Evolutionary conservation across 2,888 invertebrate genomes (phyloP).

Genomic region (Scaptomyza cyrtandrae): DNA sequence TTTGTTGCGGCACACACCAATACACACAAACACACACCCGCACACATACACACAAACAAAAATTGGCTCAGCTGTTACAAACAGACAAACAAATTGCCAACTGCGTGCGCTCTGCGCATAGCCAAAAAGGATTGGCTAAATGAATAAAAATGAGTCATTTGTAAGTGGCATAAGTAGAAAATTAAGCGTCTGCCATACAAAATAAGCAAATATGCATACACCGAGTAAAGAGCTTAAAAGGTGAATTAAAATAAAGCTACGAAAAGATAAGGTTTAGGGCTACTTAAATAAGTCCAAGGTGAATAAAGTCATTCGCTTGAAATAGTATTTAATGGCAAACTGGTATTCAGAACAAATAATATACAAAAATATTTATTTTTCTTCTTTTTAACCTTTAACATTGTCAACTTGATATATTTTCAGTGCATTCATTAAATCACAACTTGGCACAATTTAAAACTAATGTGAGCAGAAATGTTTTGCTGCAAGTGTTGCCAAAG

Average conservation of each 20-base stretch:
- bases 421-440: background rate
- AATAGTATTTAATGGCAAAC: constrained; percentile 25
- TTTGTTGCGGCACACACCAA: constrained; percentile 58
- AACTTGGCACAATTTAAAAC: constrained; percentile 4
- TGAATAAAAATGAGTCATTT: constrained; percentile 77
- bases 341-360: background rate
- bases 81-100: constrained; percentile 70
- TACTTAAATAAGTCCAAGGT: constrained; percentile 35
- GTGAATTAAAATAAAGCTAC: constrained; percentile 18
- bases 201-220: constrained; percentile 42
- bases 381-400: too few relatives aligned
- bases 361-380: too few relatives aligned
- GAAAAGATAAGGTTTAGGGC: constrained; percentile 34
- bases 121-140: constrained; percentile 57
- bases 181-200: constrained; percentile 60
- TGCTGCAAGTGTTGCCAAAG: constrained; percentile 5
- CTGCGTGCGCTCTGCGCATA: constrained; percentile 27
- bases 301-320: constrained; percentile 19
- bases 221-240: constrained; percentile 28
- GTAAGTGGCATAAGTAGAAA: constrained; percentile 36
- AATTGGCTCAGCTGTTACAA: constrained; percentile 47
- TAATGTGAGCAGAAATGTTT: constrained; percentile 8
- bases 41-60: constrained; percentile 9
- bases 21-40: constrained; percentile 5
- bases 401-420: background rate